Percentiles rank a stretch among this genome's conserved stretches.
Conservation (phyloP, 2,888 invertebrate species). For the Doris montereyensis region DNA sequence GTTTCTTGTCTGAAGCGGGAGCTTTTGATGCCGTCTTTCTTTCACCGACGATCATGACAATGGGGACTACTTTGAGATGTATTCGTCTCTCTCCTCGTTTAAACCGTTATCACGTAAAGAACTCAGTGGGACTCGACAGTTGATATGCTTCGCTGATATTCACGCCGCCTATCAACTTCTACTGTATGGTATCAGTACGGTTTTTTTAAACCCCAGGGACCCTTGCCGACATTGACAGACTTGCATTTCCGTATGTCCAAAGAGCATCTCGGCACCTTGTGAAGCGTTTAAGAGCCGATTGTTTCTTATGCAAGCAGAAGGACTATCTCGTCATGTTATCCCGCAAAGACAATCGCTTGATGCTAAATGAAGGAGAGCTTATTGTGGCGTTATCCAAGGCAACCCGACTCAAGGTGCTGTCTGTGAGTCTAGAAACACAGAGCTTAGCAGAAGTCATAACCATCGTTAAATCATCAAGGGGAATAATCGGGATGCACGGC, state of each 20-base stretch:
- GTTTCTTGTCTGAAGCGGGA: constrained; percentile 8
- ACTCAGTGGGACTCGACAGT: constrained; percentile 23
- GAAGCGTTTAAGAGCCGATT: constrained; percentile 41
- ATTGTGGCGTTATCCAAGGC: constrained; percentile 57
- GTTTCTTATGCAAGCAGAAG: constrained; percentile 28
- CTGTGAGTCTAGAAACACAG: constrained; percentile 61
- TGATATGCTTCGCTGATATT: constrained; percentile 71
- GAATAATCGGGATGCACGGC: constrained; percentile 74
- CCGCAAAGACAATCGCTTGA: constrained; percentile 72
- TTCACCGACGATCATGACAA: constrained; percentile 66
- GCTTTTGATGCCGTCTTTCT: constrained; percentile 46
- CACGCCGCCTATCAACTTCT: constrained; percentile 68
- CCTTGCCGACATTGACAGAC: constrained; percentile 47
- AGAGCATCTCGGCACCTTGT: constrained; percentile 47
- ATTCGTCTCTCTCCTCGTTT: constrained; percentile 66
- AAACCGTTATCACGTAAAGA: constrained; percentile 40
- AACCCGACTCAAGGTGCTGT: constrained; percentile 59
- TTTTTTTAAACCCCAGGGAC: constrained; percentile 73
- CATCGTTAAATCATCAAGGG: constrained; percentile 53
- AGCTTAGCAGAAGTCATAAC: constrained; percentile 62
- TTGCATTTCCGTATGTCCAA: constrained; percentile 51
- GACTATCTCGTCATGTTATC: constrained; percentile 64
- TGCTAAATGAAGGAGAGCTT: constrained; percentile 74
- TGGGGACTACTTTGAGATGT: constrained; percentile 67
- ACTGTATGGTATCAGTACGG: constrained; percentile 76